Evolutionary conservation across 2,888 invertebrate genomes (phyloP).

Genomic region (Lissocephala sabroskyi): DNA sequence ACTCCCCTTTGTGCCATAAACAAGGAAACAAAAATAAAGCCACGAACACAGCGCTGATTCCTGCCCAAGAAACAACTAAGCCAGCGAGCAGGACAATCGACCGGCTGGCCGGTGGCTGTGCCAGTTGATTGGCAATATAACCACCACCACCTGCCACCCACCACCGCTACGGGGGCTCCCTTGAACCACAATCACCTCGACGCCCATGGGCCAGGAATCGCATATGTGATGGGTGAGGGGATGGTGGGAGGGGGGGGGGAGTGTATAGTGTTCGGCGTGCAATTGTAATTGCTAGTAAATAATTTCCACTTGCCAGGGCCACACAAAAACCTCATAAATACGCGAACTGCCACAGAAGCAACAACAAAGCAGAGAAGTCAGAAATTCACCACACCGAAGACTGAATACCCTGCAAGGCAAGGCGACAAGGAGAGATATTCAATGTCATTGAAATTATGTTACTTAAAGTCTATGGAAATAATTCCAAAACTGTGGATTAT

Average conservation of each 20-base stretch:
- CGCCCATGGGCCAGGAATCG: too few relatives aligned
- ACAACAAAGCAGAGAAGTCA: slow-evolving; percentile 3
- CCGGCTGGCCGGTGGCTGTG: slow-evolving; percentile 6
- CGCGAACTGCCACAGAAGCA: slow-evolving; percentile 20
- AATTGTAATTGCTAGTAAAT: slow-evolving; percentile 43
- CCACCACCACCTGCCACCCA: slow-evolving; percentile 12
- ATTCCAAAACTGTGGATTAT: too few relatives aligned
- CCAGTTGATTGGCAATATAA: slow-evolving; percentile 49
- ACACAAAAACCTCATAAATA: slow-evolving; percentile 43
- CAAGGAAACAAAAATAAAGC: slow-evolving; percentile 25
- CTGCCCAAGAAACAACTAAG: too few relatives aligned
- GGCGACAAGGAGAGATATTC: slow-evolving; percentile 18
- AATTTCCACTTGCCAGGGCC: slow-evolving; percentile 37
- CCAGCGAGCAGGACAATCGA: slow-evolving; percentile 4
- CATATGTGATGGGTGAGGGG: too few relatives aligned
- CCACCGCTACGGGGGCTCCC: too few relatives aligned
- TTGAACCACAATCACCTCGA: too few relatives aligned
- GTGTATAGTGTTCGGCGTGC: too few relatives aligned
- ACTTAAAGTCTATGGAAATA: too few relatives aligned
- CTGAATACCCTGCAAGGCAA: neutral
- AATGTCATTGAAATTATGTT: too few relatives aligned
- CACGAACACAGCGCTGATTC: too few relatives aligned
- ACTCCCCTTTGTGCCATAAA: slow-evolving; percentile 68
- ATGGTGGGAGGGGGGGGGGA: too few relatives aligned
- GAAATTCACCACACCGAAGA: too few relatives aligned